A percentile compares a stretch with the other conserved stretches of the same genome.
Conservation (phyloP, 2,888 invertebrate genomes). For the Eupeodes luniger region DNA sequence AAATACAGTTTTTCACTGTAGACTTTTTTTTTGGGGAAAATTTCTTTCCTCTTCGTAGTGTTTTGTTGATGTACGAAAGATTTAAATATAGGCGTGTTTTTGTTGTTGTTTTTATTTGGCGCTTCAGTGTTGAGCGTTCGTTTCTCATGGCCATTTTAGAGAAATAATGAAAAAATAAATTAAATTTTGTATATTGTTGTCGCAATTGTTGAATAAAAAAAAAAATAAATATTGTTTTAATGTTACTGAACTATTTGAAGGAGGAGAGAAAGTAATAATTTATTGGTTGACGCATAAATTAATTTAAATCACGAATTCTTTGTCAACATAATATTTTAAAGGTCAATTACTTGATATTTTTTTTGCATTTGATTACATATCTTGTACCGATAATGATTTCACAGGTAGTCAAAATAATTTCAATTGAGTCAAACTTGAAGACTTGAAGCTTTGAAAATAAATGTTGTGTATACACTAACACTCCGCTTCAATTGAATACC, state of each 20-base stretch:
- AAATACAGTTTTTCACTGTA: not conserved
- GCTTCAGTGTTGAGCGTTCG: not conserved
- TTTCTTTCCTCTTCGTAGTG: conserved; percentile 16
- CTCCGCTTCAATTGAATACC: too few relatives aligned
- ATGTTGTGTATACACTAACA: too few relatives aligned
- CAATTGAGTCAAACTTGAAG: not conserved
- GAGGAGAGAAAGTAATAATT: conserved; percentile 65
- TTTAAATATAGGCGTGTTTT: conserved; percentile 24
- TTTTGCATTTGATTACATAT: not conserved
- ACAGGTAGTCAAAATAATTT: not conserved
- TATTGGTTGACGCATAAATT: not conserved
- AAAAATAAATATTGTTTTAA: conserved; percentile 25
- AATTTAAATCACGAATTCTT: conserved; percentile 20
- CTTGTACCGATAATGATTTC: not conserved
- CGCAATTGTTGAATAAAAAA: conserved; percentile 32
- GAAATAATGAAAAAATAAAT: conserved; percentile 11
- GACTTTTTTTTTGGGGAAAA: not conserved
- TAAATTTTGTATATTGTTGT: conserved; percentile 30
- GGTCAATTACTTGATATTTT: conserved; percentile 35
- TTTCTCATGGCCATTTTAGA: conserved; percentile 17
- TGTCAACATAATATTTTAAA: conserved; percentile 23
- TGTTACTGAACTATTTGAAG: conserved; percentile 53
- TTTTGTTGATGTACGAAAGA: not conserved
- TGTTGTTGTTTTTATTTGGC: conserved; percentile 1
- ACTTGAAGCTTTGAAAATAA: too few relatives aligned